Evolutionary conservation across 1,140 invertebrate genomes (phyloP).

Genomic region (Cepaea nemoralis): DNA sequence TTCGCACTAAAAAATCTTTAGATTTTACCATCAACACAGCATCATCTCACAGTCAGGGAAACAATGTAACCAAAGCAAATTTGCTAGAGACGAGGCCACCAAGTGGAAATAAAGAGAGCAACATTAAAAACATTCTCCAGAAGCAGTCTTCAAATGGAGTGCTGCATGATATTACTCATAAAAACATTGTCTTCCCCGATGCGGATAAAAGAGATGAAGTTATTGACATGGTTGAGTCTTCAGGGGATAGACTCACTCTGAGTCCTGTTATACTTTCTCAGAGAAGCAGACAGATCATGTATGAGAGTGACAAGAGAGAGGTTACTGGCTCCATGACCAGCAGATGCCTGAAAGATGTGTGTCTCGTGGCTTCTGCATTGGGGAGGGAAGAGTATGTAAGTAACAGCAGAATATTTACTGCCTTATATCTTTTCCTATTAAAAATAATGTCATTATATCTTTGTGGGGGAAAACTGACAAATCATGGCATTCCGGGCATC

Average conservation of each 20-base stretch:
- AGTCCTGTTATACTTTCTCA: constrained; percentile 11
- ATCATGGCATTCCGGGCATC: no score
- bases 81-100: background rate
- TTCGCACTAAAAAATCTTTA: constrained; percentile 22
- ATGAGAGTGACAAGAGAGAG: background rate
- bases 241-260: background rate
- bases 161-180: background rate
- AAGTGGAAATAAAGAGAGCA: background rate
- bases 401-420: no score
- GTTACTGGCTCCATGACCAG: background rate
- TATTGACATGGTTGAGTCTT: background rate
- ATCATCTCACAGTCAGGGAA: background rate
- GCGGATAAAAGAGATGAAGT: background rate
- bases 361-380: background rate
- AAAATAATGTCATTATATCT: no score
- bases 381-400: background rate
- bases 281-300: background rate
- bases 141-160: background rate
- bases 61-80: background rate
- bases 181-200: background rate
- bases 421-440: no score
- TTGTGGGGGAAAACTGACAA: no score
- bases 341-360: background rate
- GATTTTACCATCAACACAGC: constrained; percentile 4
- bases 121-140: background rate